Evolutionary conservation across 2,113 vertebrate species (phyloP), one percentile per base, ranked within the genome.

Genomic region (Myiozetetes cayanensis): DNA sequence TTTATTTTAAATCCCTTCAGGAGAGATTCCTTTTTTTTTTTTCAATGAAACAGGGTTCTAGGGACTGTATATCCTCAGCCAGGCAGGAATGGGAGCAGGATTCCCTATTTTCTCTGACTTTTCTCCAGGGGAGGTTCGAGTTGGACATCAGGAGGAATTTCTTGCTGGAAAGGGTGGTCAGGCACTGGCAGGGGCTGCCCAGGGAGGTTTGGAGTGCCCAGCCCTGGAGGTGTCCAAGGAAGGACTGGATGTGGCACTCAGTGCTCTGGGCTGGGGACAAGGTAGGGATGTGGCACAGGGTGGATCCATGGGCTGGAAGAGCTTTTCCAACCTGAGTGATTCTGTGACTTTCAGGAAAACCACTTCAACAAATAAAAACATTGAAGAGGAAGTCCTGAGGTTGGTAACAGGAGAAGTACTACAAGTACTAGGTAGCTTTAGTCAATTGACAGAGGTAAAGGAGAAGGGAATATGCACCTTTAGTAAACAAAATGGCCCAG

Each of bases 271-370:
- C 44, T 66, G 68, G 37, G 44, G 52, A 75, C 33, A 46, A 25
- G 70, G 23, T 52, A 70, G 33, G 27, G 0, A 58, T 3, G 0
- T 4, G 85, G 50, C 43, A 66, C 59, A 59, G 77, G 37, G 46
- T 4, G 70, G 24, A 10, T 53, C 1, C 0, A 1, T 53, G 62
- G 24, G 0, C 47, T 61, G 0, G 20, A 2, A 31, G 47, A 7
- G 13, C 0, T 82, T n/a, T 8, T n/a, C 68, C 61, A 81, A 0
- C 28, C 10, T 18, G 3, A 39, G 0, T 3, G 27, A 33, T 39
- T 82, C 0, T 53, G 46, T 53, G 78, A 41, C n/a, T 68, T 68
- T 58, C 56, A 75, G 23, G n/a, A 90, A 96, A 87, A 66, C 5
- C 25, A 65, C 24, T 71, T 85, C 49, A 87, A 56, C 14, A 84